Conservation (phyloP, 1,140 invertebrate genomes). For the Ephestia elutella region DNA sequence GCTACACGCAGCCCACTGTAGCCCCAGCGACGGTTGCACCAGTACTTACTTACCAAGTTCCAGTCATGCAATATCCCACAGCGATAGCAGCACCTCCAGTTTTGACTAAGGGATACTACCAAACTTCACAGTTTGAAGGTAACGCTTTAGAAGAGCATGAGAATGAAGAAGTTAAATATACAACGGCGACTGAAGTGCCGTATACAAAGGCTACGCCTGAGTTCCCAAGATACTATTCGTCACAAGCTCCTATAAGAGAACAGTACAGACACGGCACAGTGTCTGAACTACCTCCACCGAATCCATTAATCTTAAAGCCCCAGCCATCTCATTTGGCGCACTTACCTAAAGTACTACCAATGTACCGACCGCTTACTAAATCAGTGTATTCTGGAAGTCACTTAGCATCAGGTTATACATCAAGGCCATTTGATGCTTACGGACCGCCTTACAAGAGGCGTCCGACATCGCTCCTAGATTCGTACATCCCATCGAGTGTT, state of each 20-base stretch:
- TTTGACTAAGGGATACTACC: conserved; percentile 38
- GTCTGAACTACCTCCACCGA: conserved; percentile 51
- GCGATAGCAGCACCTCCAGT: conserved; percentile 32
- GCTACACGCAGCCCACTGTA: conserved; percentile 45
- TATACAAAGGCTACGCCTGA: conserved; percentile 32
- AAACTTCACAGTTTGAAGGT: conserved; percentile 40
- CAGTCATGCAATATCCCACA: conserved; percentile 45
- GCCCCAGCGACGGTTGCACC: conserved; percentile 39
- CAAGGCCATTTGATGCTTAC: conserved; percentile 37
- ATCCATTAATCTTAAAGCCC: conserved; percentile 47
- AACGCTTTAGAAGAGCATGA: conserved; percentile 47
- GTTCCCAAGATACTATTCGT: conserved; percentile 53
- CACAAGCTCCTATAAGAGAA: conserved; percentile 42
- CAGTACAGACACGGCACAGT: conserved; percentile 37
- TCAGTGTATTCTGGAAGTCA: conserved; percentile 35
- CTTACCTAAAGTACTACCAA: conserved; percentile 54
- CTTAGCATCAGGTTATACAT: conserved; percentile 26
- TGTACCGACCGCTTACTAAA: conserved; percentile 48
- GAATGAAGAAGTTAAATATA: conserved; percentile 38
- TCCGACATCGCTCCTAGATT: conserved; percentile 64
- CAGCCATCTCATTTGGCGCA: conserved; percentile 53
- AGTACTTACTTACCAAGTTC: conserved; percentile 46
- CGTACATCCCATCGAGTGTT: conserved; percentile 66
- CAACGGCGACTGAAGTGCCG: conserved; percentile 38
- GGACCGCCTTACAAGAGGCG: conserved; percentile 44